phyloP scores from a whole-genome alignment of 2,888 invertebrate species.

The Aspidiotus destructor region DNA sequence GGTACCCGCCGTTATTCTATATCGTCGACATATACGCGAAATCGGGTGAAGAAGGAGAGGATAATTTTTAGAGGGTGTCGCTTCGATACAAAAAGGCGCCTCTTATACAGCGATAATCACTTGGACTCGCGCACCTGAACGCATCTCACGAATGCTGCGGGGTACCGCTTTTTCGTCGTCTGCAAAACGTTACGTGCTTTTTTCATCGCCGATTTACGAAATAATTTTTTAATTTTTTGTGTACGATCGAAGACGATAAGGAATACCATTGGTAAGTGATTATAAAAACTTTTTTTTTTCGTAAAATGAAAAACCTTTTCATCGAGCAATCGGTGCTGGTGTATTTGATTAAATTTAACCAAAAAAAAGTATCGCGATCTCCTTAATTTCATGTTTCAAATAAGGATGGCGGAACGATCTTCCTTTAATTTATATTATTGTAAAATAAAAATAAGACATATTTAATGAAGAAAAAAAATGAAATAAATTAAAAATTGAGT shows the following conservation, averaged over 20 bases:
- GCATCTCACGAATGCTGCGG: conserved; percentile 13
- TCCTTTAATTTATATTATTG: too few relatives aligned
- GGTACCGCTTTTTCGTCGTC: neutral
- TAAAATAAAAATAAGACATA: too few relatives aligned
- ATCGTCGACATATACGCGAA: neutral
- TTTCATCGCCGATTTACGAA: neutral
- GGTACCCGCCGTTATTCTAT: neutral
- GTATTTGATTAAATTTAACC: too few relatives aligned
- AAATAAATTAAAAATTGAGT: too few relatives aligned
- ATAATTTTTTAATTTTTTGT: neutral
- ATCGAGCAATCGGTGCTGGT: too few relatives aligned
- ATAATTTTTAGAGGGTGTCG: conserved; percentile 23
- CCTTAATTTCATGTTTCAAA: too few relatives aligned
- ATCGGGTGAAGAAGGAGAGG: conserved; percentile 13
- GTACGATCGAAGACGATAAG: neutral
- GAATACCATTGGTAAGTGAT: neutral
- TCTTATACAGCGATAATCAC: conserved; percentile 28
- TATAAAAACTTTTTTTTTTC: neutral
- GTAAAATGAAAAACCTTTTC: too few relatives aligned
- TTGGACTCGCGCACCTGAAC: conserved; percentile 32
- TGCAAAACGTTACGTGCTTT: neutral
- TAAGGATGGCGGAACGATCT: too few relatives aligned
- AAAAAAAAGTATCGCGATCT: too few relatives aligned
- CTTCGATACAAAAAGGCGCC: conserved; percentile 31
- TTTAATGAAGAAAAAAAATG: too few relatives aligned